Evolutionary conservation across 2,888 invertebrate species (phyloP).

Genomic region (Brenthis ino): DNA sequence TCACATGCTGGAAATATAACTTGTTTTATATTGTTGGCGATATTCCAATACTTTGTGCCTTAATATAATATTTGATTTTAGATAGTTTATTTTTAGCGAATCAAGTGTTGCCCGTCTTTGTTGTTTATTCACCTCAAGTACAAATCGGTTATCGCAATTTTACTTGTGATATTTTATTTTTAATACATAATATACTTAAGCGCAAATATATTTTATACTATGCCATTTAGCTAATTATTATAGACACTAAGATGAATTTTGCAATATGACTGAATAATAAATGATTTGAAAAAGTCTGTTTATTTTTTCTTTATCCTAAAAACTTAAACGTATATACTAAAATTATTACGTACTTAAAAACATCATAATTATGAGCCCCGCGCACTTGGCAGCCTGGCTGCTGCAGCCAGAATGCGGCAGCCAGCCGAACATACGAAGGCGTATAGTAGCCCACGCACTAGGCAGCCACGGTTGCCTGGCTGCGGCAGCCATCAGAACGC

Average conservation of each 20-base stretch:
- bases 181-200: slow-evolving; percentile 41
- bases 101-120: slow-evolving; percentile 32
- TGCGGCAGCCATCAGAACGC: too few species aligned
- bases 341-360: background rate
- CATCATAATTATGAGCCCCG: background rate
- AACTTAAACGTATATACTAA: background rate
- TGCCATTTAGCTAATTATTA: slow-evolving; percentile 23
- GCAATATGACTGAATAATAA: slow-evolving; percentile 54
- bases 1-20: slow-evolving; percentile 7
- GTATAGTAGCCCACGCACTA: too few species aligned
- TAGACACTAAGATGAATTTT: slow-evolving; percentile 39
- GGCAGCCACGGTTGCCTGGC: too few species aligned
- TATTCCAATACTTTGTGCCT: slow-evolving; percentile 26
- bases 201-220: slow-evolving; percentile 33
- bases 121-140: slow-evolving; percentile 64
- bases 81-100: slow-evolving; percentile 33
- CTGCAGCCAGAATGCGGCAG: too few species aligned
- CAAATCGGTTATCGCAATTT: slow-evolving; percentile 65
- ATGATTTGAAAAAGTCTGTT: slow-evolving; percentile 40
- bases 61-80: slow-evolving; percentile 17
- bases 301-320: slow-evolving; percentile 13
- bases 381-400: too few species aligned
- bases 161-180: slow-evolving; percentile 52
- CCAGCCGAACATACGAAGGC: too few species aligned
- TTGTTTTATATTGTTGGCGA: slow-evolving; percentile 8